Percentiles rank a stretch among this genome's conserved stretches.
Conservation (phyloP, 2,888 invertebrate genomes). For the Hirtodrosophila alboralis region DNA sequence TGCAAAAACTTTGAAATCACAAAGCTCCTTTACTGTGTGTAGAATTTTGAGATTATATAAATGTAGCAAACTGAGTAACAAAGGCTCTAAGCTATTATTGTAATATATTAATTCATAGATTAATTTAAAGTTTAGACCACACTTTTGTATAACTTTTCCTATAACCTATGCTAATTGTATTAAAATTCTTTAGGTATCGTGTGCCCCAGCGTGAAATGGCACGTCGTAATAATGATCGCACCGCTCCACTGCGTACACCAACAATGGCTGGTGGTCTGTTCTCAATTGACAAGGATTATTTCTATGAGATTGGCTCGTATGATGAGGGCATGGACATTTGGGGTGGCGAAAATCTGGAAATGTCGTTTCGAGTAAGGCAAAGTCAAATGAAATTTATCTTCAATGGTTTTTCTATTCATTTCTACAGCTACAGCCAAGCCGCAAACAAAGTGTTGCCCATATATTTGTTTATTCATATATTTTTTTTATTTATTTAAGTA, state of each 20-base stretch:
- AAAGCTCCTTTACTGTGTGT: no score
- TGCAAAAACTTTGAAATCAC: no score
- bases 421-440: slow-evolving; percentile 70
- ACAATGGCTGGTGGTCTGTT: slow-evolving; percentile 99
- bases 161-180: background rate
- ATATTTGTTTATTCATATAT: slow-evolving; percentile 15
- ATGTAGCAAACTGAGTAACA: no score
- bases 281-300: slow-evolving; percentile 97
- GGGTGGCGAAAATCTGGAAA: slow-evolving; percentile 88
- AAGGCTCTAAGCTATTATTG: background rate
- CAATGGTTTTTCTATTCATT: slow-evolving; percentile 48
- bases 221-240: slow-evolving; percentile 95
- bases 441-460: slow-evolving; percentile 65
- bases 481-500: slow-evolving; percentile 30
- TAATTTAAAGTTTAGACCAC: background rate
- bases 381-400: slow-evolving; percentile 17
- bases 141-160: background rate
- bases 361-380: slow-evolving; percentile 85
- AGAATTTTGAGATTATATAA: no score
- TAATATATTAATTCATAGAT: background rate
- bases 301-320: slow-evolving; percentile 98
- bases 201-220: slow-evolving; percentile 99
- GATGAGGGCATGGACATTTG: slow-evolving; percentile 99
- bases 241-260: slow-evolving; percentile 95
- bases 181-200: slow-evolving; percentile 90